Evolutionary conservation across 2,888 invertebrate genomes (phyloP), one percentile per base, ranked within the genome.

Genomic region (Serrognathus titanus): DNA sequence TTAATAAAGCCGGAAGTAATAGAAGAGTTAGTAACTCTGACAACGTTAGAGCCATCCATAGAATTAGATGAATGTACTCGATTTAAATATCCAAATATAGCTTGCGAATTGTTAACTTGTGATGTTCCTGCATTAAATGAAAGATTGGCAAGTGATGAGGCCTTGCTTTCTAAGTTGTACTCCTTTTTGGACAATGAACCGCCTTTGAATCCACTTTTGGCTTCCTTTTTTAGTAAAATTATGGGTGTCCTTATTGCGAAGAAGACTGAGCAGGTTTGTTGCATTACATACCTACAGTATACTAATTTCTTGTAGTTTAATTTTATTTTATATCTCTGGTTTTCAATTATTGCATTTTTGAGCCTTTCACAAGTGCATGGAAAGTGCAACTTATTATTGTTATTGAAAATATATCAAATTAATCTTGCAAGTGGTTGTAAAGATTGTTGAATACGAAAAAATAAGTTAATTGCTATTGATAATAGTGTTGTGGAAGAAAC

Each of bases 201-300:
- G 67, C 92, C 93, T 38, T 83, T 97, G 57, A 97, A 97, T 80
- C 95, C 97, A 52, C 82, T 97, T 66, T 83, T 97, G 72, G 94
- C 97, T 51, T 96, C 95, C 63, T 97, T 94, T 83, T 95, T 96
- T 81, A 94, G 94, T 80, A 94, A 94, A 84, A 94, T 94, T 63
- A 86, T 97, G 78, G 90, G 92, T 72, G 89, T 92, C 79, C 84
- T 97, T 71, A 87, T 97, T 63, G 88, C 90, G 66, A 86, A 91
- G 75, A 91, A 90, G 79, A 86, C 89, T 74, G 94, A 94, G 81
- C 91, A 88, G 84, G 89, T 89, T 77, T 75, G 80, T 75, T 65
- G 41, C 47, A 6, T 41, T 41, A 10, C 9, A 8, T 10, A 41
- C 4, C 2, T 31, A 31, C 24, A 31, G 24, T 16, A 16, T 31